These are phyloP conservation scores for Crocodylus rhombifer DNA, from an alignment of 2,797 vertebrate genomes.

Conservation along the genomic window DNA sequence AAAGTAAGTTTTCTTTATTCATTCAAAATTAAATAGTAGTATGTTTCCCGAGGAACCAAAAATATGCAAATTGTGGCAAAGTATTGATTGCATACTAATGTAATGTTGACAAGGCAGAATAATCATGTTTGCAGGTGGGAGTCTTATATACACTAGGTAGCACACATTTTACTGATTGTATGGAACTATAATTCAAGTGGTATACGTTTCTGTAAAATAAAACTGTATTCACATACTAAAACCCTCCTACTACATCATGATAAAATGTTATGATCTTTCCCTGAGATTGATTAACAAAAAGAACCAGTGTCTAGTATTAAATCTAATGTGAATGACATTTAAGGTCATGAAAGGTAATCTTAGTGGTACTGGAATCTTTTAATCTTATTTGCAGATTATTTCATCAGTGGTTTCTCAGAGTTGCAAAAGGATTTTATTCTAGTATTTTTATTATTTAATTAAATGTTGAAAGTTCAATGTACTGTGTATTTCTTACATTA, in stretches of 20 bases:
- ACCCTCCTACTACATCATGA: not conserved
- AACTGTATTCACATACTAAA: constrained; percentile 16
- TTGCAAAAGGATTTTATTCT: constrained; percentile 73
- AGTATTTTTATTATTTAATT: constrained; percentile 80
- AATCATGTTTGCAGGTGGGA: constrained; percentile 55
- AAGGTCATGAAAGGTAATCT: constrained; percentile 76
- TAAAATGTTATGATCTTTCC: constrained; percentile 29
- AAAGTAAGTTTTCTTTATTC: constrained; percentile 18
- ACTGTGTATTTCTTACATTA: constrained; percentile 68
- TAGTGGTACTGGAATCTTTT: constrained; percentile 77
- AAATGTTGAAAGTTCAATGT: constrained; percentile 64
- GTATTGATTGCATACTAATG: constrained; percentile 63
- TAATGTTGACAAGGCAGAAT: constrained; percentile 33
- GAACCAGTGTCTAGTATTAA: constrained; percentile 63
- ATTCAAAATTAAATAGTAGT: constrained; percentile 17
- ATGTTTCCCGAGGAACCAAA: constrained; percentile 47
- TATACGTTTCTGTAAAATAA: constrained; percentile 42
- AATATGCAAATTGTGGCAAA: constrained; percentile 59
- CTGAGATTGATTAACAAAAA: constrained; percentile 52
- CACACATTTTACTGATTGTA: constrained; percentile 28
- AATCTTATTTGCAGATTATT: constrained; percentile 80
- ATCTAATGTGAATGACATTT: constrained; percentile 71
- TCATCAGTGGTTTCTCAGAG: constrained; percentile 71
- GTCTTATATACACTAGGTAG: constrained; percentile 47
- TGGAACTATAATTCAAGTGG: not conserved